Percentiles rank a stretch among this genome's conserved stretches.
phyloP scores from a whole-genome alignment of 2,797 vertebrate genomes.

The Falco rusticolus region DNA sequence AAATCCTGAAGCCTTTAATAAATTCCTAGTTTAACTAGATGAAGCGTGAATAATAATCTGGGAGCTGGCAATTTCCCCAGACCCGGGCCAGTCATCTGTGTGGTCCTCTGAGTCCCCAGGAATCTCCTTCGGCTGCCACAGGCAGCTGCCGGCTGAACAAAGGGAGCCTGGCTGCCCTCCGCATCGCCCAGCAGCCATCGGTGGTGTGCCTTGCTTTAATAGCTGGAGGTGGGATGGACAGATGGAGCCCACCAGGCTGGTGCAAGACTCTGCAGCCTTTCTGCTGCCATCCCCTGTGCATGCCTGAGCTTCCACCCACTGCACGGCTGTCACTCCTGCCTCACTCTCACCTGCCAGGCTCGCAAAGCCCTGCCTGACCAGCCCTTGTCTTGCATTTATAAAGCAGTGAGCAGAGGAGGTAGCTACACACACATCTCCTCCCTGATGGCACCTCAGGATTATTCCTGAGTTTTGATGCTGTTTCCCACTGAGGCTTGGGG shows the following conservation, averaged over 20 bases:
- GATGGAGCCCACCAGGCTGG: neutral
- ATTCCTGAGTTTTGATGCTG: neutral
- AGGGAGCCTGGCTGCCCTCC: neutral
- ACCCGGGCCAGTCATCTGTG: too few relatives aligned
- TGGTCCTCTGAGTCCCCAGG: too few relatives aligned
- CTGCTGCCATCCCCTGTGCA: neutral
- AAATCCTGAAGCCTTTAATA: too few relatives aligned
- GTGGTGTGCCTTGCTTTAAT: accelerated
- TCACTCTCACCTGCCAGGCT: neutral
- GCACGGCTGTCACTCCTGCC: neutral
- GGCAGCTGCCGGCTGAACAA: neutral
- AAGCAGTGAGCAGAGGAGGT: neutral
- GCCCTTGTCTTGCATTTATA: neutral
- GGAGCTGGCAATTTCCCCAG: too few relatives aligned
- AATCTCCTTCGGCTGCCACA: too few relatives aligned
- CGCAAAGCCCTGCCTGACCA: neutral
- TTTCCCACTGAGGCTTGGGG: neutral
- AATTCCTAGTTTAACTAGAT: too few relatives aligned
- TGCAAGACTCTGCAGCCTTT: neutral
- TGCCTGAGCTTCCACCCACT: accelerated
- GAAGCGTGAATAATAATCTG: too few relatives aligned
- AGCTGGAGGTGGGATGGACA: neutral
- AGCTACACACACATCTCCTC: too few relatives aligned
- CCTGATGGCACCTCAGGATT: neutral
- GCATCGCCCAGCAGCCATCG: neutral